Conservation (phyloP, 1,140 invertebrate genomes). For the Trichoplusia ni region DNA sequence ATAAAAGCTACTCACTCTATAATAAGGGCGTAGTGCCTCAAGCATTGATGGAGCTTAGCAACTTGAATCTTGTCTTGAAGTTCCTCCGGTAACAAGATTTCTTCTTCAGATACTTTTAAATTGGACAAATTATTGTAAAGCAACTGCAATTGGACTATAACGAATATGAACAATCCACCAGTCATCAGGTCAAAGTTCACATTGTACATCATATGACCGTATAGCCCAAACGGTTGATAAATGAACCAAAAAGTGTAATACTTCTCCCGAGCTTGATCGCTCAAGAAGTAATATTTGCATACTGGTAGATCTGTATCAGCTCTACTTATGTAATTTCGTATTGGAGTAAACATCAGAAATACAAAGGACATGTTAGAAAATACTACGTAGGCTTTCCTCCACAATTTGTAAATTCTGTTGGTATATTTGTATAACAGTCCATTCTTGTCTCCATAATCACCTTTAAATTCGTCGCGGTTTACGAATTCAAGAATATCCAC, state of each 20-base stretch:
- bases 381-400: slow-evolving; percentile 44
- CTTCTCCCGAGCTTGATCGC: slow-evolving; percentile 36
- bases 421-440: slow-evolving; percentile 46
- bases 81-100: slow-evolving; percentile 9
- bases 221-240: slow-evolving; percentile 61
- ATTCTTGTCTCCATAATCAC: slow-evolving; percentile 33
- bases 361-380: slow-evolving; percentile 52
- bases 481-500: slow-evolving; percentile 54
- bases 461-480: slow-evolving; percentile 40
- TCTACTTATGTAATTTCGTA: slow-evolving; percentile 50
- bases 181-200: slow-evolving; percentile 61
- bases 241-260: slow-evolving; percentile 57
- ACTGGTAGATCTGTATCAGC: slow-evolving; percentile 53
- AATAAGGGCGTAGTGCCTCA: slow-evolving; percentile 56
- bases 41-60: slow-evolving; percentile 38
- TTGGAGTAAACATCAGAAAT: slow-evolving; percentile 43
- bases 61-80: slow-evolving; percentile 28
- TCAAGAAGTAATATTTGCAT: slow-evolving; percentile 67
- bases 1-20: slow-evolving; percentile 45
- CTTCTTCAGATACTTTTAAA: slow-evolving; percentile 36
- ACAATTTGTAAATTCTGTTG: slow-evolving; percentile 44
- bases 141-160: slow-evolving; percentile 53
- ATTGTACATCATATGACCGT: slow-evolving; percentile 64
- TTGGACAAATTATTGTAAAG: slow-evolving; percentile 47
- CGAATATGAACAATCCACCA: slow-evolving; percentile 53